Evolutionary conservation across 2,113 vertebrate species (phyloP), one percentile per base, ranked within the genome.

Genomic region (Barnardius zonarius): DNA sequence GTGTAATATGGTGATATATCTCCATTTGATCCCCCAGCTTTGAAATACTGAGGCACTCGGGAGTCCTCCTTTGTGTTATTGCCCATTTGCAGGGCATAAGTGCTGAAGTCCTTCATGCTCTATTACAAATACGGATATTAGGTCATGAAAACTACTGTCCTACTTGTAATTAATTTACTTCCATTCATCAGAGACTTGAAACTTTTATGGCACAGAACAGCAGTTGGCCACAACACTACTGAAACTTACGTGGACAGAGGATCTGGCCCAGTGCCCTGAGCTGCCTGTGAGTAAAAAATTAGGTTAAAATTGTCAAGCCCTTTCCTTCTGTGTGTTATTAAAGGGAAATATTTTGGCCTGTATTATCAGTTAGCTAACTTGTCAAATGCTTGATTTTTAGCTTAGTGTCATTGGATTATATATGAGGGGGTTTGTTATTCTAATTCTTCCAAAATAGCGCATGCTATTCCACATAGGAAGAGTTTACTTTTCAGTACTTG

Each of bases 81-180:
- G 15, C 66, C 46, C 12, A 28, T 86, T 77, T 87, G 49, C 20
- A 86, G 51, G 74, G 49, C 80, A 1, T 63, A 41, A 75, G 15
- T 79, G 61, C 28, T 67, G 48, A 68, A 76, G 33, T 52, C 39
- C 20, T 74, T 55, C 81, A 61, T 74, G 17, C 28, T 77, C 22
- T 81, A 37, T 66, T 83, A 70, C n/a, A 91, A 73, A 62, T 80
- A 88, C 2, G 13, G 54, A 23, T 84, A 67, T 62, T 78, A 72
- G 64, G 86, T 87, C 28, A 79, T 76, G 62, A 95, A 93, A 91
- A 91, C 83, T 68, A 82, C 35, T 61, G 78, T 27, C 39, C 11
- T 83, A 23, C 33, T 80, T 80, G 25, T 90, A 92, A 85, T 81
- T 83, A 76, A 90, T 82, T 70, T 83, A 46, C 23, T 84, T 20